Evolutionary conservation across 2,797 vertebrate genomes (phyloP).

Genomic region (Yasuhikotakia modesta): DNA sequence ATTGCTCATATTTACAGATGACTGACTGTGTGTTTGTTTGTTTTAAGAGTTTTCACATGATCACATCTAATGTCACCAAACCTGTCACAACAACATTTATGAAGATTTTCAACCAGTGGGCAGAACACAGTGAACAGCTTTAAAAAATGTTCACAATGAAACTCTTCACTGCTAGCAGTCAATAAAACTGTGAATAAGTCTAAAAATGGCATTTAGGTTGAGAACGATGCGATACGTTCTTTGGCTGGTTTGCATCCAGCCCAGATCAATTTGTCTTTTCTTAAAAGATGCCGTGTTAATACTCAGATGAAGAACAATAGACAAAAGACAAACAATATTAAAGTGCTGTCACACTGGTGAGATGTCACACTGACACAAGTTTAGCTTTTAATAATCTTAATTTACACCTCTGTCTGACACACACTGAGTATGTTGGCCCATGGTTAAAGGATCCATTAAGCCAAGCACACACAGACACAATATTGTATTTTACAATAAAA

Average conservation of each 20-base stretch:
- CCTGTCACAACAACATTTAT: background rate
- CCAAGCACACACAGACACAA: background rate
- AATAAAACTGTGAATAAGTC: no score
- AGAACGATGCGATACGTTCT: no score
- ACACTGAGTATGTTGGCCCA: background rate
- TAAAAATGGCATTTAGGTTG: no score
- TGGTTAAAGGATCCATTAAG: background rate
- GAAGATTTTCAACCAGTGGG: background rate
- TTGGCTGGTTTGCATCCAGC: background rate
- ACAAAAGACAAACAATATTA: background rate
- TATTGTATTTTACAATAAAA: slow-evolving; percentile 2
- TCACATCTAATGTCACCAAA: no score
- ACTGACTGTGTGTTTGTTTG: background rate
- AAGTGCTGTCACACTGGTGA: background rate
- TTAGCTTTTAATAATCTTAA: background rate
- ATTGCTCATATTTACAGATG: background rate
- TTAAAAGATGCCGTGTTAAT: background rate
- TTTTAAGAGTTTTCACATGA: background rate
- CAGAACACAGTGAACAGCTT: background rate
- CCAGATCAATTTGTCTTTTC: background rate
- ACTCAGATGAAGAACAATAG: background rate
- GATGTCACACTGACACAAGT: background rate
- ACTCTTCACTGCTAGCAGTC: no score
- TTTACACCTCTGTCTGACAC: background rate
- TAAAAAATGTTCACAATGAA: slow-evolving; percentile 30